phyloP scores from a whole-genome alignment of 2,113 vertebrate genomes.

The Varanus komodoensis region DNA sequence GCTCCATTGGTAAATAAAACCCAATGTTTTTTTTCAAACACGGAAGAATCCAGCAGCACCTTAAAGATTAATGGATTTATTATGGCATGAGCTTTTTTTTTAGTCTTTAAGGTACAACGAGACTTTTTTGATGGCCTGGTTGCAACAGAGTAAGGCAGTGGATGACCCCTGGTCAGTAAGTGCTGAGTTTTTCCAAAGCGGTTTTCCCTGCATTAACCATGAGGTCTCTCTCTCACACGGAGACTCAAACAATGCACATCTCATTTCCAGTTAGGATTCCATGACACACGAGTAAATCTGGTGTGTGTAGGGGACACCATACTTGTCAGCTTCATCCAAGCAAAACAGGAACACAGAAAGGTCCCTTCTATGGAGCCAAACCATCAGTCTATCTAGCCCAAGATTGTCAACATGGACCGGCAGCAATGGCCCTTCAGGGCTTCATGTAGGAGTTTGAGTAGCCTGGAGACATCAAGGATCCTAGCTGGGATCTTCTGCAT shows the following conservation, averaged over 20 bases:
- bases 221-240: neutral
- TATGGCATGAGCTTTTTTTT: neutral
- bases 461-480: no score
- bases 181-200: slow-evolving; percentile 3
- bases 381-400: no score
- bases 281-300: neutral
- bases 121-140: neutral
- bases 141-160: no score
- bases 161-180: no score
- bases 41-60: neutral
- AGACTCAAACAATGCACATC: neutral
- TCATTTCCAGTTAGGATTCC: neutral
- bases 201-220: neutral
- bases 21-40: neutral
- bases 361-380: no score
- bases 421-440: no score
- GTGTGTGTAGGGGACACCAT: no score
- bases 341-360: no score
- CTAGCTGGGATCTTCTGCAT: no score
- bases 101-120: neutral
- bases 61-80: neutral
- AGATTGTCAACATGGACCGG: no score
- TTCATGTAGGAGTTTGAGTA: no score
- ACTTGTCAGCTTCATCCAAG: no score
- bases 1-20: slow-evolving; percentile 28